Conservation (phyloP, 1,140 invertebrate species). For the Solenopsis fugax region DNA sequence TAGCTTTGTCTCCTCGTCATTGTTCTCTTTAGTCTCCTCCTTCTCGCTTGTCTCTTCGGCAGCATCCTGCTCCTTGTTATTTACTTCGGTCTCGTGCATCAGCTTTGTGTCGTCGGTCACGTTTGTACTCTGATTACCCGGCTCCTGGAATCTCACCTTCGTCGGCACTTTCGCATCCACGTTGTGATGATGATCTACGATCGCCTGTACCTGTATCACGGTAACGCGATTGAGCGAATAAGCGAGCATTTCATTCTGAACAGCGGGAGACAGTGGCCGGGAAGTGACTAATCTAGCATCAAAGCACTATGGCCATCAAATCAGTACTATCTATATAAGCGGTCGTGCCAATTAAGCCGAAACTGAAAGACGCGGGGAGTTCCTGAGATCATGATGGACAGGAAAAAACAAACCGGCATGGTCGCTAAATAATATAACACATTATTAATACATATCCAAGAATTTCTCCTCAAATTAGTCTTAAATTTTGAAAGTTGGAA, state of each 20-base stretch:
- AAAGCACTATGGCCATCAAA: slow-evolving; percentile 82
- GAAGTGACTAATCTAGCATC: slow-evolving; percentile 79
- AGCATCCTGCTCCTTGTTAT: slow-evolving; percentile 74
- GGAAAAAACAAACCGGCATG: slow-evolving; percentile 19
- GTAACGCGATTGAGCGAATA: neutral
- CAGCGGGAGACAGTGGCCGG: slow-evolving; percentile 67
- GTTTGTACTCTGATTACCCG: slow-evolving; percentile 83
- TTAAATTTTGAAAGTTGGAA: neutral
- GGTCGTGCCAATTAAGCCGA: slow-evolving; percentile 84
- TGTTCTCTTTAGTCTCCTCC: slow-evolving; percentile 68
- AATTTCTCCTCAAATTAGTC: neutral
- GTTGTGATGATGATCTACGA: slow-evolving; percentile 95
- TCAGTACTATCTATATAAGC: slow-evolving; percentile 82
- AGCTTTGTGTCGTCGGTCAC: slow-evolving; percentile 77
- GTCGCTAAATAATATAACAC: neutral
- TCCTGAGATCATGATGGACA: slow-evolving; percentile 58
- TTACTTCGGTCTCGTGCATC: slow-evolving; percentile 76
- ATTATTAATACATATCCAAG: neutral
- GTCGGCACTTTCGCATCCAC: slow-evolving; percentile 91
- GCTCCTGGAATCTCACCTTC: slow-evolving; percentile 95
- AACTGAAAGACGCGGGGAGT: slow-evolving; percentile 65
- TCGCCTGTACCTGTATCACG: slow-evolving; percentile 93
- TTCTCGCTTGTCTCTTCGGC: slow-evolving; percentile 70
- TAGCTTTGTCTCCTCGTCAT: slow-evolving; percentile 77
- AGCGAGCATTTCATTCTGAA: slow-evolving; percentile 44